These are phyloP conservation scores for Heteromurus nitidus DNA, from an alignment of 2,888 invertebrate genomes.

Conservation along the genomic window DNA sequence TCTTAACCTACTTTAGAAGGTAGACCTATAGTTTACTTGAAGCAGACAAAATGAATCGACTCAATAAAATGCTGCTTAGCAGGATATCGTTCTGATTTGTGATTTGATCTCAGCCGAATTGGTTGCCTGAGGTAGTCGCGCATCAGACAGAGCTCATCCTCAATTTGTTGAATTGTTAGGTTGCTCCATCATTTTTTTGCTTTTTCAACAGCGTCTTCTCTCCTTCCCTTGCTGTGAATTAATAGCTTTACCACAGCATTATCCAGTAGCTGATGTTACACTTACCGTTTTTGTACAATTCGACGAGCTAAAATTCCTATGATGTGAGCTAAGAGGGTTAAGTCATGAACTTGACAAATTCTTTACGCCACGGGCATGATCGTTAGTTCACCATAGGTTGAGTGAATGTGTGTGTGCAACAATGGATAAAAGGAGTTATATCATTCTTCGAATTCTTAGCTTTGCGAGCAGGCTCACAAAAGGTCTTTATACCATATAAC, in stretches of 20 bases:
- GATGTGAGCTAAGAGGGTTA: slow-evolving; percentile 4
- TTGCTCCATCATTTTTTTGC: slow-evolving; percentile 53
- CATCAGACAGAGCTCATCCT: too few relatives aligned
- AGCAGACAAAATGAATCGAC: too few relatives aligned
- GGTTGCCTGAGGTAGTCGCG: too few relatives aligned
- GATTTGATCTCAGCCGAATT: slow-evolving; percentile 10
- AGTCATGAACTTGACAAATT: slow-evolving; percentile 52
- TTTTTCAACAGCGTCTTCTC: too few relatives aligned
- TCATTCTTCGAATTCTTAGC: slow-evolving; percentile 1
- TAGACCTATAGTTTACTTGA: too few relatives aligned
- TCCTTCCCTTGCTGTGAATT: slow-evolving; percentile 40
- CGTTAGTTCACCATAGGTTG: slow-evolving; percentile 55
- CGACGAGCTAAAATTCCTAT: not conserved
- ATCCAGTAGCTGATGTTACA: slow-evolving; percentile 49
- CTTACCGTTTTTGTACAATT: slow-evolving; percentile 5
- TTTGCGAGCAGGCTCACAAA: not conserved
- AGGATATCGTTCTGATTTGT: slow-evolving; percentile 33
- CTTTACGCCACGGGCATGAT: slow-evolving; percentile 48
- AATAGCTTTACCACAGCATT: slow-evolving; percentile 46
- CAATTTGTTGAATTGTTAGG: slow-evolving; percentile 56
- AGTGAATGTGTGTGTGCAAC: slow-evolving; percentile 23
- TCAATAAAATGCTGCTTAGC: slow-evolving; percentile 31
- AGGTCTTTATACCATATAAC: not conserved
- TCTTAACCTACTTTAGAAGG: too few relatives aligned
- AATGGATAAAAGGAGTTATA: not conserved